Base-by-base conservation (phyloP, 1,140 invertebrate species). In the Drosophila kohkoa region DNA sequence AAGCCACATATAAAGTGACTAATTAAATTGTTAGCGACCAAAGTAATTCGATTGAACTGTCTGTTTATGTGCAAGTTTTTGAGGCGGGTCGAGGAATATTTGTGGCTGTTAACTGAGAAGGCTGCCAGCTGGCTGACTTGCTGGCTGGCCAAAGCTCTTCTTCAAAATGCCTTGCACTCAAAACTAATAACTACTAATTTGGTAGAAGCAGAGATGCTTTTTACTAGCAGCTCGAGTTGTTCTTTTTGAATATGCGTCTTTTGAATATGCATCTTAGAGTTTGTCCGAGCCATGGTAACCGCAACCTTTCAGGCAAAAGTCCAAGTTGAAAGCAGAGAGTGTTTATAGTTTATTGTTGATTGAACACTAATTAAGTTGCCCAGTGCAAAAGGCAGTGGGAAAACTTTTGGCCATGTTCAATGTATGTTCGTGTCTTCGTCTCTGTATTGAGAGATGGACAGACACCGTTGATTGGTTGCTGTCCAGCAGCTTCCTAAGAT, bases 321-420 rank as follows among this genome's bases (percentile, higher is more conserved):
- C 79, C 82, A 85, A 83, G 74, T 82, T 86, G 79, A 62, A 78
- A 63, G 71, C 78, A 78, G 73, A 85, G 82, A 88, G 85, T 88
- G 85, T 88, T 88, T 88, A 89, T 86, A 89, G 85, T 89, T 89
- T 89, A 89, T 89, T 89, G 85, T 89, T 89, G 85, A 89, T 89
- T 89, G 85, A 89, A 89, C 85, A 89, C 85, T 89, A 89, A 89
- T 89, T 89, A 89, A 89, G 85, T 89, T 89, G 89, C 78, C 74
- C 73, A 82, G 86, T 79, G 79, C 72, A 69, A 64, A 63, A 52
- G 54, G 73, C 67, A 71, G 65, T 70, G 64, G 49, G 68, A 80
- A 87, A 82, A 83, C 82, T 86, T 57, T 88, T 79, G 60, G 55
- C 69, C 78, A 81, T 68, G 73, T 68, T 72, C 38, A 66, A 62